Conservation (phyloP, 2,797 vertebrate genomes). For the Characodon lateralis region DNA sequence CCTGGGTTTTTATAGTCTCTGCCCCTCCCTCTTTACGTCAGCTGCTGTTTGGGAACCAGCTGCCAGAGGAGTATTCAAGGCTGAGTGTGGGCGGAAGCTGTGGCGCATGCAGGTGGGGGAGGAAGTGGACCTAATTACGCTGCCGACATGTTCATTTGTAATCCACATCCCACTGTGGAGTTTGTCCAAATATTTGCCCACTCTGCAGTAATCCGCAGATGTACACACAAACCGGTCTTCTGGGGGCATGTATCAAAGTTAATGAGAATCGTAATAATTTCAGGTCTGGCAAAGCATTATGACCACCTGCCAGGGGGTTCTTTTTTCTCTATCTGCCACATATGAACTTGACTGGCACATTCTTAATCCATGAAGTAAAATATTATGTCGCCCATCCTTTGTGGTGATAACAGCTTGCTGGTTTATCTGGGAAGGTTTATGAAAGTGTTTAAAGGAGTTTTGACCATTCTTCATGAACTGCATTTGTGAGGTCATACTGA, state of each 20-base stretch:
- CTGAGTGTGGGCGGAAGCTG: slow-evolving; percentile 71
- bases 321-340: neutral
- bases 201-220: slow-evolving; percentile 41
- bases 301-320: neutral
- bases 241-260: slow-evolving; percentile 16
- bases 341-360: neutral
- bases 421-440: neutral
- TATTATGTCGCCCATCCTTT: neutral
- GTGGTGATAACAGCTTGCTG: neutral
- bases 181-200: slow-evolving; percentile 56
- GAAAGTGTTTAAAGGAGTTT: neutral
- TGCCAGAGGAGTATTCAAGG: slow-evolving; percentile 71
- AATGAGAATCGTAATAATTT: neutral
- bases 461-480: neutral
- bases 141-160: slow-evolving; percentile 65
- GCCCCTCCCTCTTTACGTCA: slow-evolving; percentile 78
- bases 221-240: slow-evolving; percentile 12
- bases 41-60: slow-evolving; percentile 64
- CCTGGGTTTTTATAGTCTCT: slow-evolving; percentile 50
- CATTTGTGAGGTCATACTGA: neutral
- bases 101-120: slow-evolving; percentile 38
- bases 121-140: slow-evolving; percentile 69
- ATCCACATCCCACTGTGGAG: slow-evolving; percentile 60
- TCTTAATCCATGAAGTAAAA: neutral
- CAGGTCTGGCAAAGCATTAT: neutral